Conservation (phyloP, 2,888 invertebrate genomes). For the Lepidonotus clava region DNA sequence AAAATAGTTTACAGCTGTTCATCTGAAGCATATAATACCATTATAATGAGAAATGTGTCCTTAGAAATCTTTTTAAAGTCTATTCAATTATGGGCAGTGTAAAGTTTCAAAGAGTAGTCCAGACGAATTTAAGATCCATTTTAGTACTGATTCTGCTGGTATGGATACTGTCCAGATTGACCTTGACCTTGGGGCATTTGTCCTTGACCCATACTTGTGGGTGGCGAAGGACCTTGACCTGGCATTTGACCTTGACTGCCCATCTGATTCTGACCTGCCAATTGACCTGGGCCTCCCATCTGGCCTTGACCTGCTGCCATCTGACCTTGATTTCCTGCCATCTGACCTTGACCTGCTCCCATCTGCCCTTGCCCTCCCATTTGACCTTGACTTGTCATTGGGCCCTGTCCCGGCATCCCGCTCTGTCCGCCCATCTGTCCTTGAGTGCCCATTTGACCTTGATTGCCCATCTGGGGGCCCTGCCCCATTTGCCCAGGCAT, state of each 20-base stretch:
- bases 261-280: too few relatives aligned
- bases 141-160: constrained; percentile 33
- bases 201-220: not conserved
- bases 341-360: not conserved
- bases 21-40: too few relatives aligned
- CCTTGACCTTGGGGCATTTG: constrained; percentile 45
- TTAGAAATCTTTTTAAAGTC: too few relatives aligned
- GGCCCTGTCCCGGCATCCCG: too few relatives aligned
- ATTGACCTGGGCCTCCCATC: constrained; percentile 4
- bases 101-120: too few relatives aligned
- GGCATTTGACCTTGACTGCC: not conserved
- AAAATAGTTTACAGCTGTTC: too few relatives aligned
- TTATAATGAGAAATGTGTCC: too few relatives aligned
- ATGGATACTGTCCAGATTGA: constrained; percentile 30
- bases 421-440: not conserved
- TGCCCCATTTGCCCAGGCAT: constrained; percentile 27
- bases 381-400: constrained; percentile 28
- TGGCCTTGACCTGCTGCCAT: not conserved
- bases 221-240: not conserved
- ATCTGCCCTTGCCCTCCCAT: not conserved
- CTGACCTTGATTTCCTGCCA: not conserved
- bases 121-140: too few relatives aligned
- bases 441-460: not conserved
- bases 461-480: constrained; percentile 7
- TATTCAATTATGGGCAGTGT: too few relatives aligned